These are phyloP conservation scores for Acinonyx jubatus DNA, from an alignment of 2,113 vertebrate species.

Conservation along the genomic window DNA sequence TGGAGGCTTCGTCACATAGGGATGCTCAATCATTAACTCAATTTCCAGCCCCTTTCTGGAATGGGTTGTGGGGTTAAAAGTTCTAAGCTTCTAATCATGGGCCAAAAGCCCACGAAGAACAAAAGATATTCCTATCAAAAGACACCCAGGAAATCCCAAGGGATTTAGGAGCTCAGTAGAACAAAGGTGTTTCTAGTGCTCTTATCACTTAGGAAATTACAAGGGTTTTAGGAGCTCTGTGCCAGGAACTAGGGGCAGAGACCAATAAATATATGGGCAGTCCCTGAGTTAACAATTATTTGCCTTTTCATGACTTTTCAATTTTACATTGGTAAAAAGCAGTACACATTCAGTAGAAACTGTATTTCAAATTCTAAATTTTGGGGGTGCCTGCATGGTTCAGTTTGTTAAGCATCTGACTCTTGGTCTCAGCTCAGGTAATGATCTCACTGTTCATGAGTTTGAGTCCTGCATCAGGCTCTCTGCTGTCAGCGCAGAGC, in stretches of 20 bases:
- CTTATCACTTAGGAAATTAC: background rate
- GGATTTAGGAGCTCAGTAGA: background rate
- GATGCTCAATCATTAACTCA: background rate
- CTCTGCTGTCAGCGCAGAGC: too few relatives aligned
- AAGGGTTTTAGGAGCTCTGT: background rate
- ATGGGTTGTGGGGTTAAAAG: background rate
- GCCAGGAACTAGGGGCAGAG: background rate
- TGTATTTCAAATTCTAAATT: background rate
- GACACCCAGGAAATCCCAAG: background rate
- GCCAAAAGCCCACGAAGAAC: too few relatives aligned
- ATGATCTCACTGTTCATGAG: too few relatives aligned
- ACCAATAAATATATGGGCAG: background rate
- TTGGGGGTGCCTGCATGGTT: background rate
- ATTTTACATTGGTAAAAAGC: background rate
- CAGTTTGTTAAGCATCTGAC: too few relatives aligned
- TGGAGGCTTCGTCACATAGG: background rate
- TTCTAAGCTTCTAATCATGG: background rate
- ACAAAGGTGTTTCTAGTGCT: background rate
- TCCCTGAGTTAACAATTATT: background rate
- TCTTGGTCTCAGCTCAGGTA: too few relatives aligned
- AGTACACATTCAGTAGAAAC: background rate
- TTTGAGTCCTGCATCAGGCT: too few relatives aligned
- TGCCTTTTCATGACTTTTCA: background rate
- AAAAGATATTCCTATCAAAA: background rate
- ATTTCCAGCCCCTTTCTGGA: background rate